Conservation (phyloP, 2,888 invertebrate species). For the Desoria tigrina region DNA sequence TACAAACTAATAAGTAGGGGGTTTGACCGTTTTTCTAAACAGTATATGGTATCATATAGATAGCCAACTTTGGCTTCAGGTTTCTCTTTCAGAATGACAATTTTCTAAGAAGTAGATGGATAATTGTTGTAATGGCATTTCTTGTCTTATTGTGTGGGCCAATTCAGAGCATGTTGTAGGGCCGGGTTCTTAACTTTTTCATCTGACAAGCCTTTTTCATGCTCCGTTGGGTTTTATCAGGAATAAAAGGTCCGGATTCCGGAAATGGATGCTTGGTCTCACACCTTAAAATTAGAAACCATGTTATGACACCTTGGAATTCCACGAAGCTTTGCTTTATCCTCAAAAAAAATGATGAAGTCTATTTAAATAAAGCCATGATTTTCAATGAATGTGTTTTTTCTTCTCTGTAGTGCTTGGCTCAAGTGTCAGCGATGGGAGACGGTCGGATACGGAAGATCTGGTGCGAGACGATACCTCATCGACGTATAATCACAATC, state of each 20-base stretch:
- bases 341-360: too few species aligned
- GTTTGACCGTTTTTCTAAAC: not conserved
- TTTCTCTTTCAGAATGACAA: conserved; percentile 44
- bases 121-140: conserved; percentile 14
- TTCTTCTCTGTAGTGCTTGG: conserved; percentile 63
- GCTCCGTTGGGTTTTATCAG: too few species aligned
- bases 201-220: too few species aligned
- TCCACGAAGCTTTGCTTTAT: too few species aligned
- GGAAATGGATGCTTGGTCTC: too few species aligned
- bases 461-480: conserved; percentile 60
- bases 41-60: too few species aligned
- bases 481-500: conserved; percentile 53
- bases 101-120: conserved; percentile 8
- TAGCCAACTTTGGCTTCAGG: conserved; percentile 42
- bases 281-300: too few species aligned
- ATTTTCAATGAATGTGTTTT: conserved; percentile 19
- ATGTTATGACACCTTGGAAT: too few species aligned
- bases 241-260: too few species aligned
- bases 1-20: not conserved
- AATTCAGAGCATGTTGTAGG: too few species aligned
- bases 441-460: conserved; percentile 71
- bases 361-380: too few species aligned
- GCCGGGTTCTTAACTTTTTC: too few species aligned
- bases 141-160: conserved; percentile 20
- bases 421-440: conserved; percentile 60